A percentile compares a stretch with the other conserved stretches of the same genome.
Evolutionary conservation across 2,888 invertebrate species (phyloP).

Genomic region (Epinotia ramella): DNA sequence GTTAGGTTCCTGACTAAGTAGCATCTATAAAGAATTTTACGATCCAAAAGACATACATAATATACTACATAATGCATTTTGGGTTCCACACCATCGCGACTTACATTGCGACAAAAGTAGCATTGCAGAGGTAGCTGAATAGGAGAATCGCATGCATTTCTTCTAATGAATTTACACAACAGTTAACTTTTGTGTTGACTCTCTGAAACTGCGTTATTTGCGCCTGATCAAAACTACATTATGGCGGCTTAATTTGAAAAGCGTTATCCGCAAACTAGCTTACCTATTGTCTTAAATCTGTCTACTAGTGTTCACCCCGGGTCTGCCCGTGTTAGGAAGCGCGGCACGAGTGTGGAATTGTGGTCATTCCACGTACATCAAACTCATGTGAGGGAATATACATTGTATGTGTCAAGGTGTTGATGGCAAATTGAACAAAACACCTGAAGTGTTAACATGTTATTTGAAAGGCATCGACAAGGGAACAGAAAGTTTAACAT

Average conservation of each 20-base stretch:
- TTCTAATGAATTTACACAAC: too few relatives aligned
- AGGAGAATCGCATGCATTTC: too few relatives aligned
- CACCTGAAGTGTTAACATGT: not conserved
- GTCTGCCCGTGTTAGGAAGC: slow-evolving; percentile 64
- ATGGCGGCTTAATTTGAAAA: not conserved
- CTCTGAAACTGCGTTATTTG: too few relatives aligned
- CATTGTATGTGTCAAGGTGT: slow-evolving; percentile 12
- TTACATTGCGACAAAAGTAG: too few relatives aligned
- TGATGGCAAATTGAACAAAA: slow-evolving; percentile 12
- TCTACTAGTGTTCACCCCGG: slow-evolving; percentile 44
- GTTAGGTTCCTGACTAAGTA: too few relatives aligned
- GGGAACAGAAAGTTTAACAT: not conserved
- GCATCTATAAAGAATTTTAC: too few relatives aligned
- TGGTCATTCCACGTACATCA: slow-evolving; percentile 51
- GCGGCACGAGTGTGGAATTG: slow-evolving; percentile 58
- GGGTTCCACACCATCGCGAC: too few relatives aligned
- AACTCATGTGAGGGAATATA: not conserved
- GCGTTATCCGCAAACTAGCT: not conserved
- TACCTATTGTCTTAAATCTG: slow-evolving; percentile 18
- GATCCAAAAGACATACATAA: too few relatives aligned
- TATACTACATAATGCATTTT: too few relatives aligned
- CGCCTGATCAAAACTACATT: not conserved
- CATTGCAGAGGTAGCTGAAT: too few relatives aligned
- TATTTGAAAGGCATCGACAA: not conserved
- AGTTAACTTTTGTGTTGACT: too few relatives aligned